Percentiles rank a stretch among this genome's conserved stretches.
Evolutionary conservation across 1,140 invertebrate genomes (phyloP).

Genomic region (Lasioglossum baleicum): DNA sequence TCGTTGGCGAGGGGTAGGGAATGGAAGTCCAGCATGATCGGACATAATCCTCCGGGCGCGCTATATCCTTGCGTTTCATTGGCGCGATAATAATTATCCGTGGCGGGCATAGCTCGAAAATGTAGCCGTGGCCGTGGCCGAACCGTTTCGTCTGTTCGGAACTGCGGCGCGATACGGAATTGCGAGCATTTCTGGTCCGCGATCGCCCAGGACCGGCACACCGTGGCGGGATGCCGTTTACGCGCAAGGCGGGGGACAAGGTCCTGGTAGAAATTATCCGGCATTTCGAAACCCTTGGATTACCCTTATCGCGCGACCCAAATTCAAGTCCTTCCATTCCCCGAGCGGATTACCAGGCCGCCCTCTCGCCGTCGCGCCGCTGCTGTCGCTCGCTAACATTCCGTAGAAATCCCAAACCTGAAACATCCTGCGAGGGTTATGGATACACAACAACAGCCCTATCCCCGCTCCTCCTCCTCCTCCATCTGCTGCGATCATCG

Average conservation of each 20-base stretch:
- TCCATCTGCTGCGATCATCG: neutral
- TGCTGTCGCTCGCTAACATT: constrained; percentile 41
- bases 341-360: constrained; percentile 46
- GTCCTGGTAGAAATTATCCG: constrained; percentile 62
- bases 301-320: constrained; percentile 60
- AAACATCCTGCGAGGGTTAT: constrained; percentile 57
- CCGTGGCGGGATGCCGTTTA: neutral
- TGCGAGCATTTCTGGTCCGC: constrained; percentile 33
- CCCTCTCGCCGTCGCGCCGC: constrained; percentile 6
- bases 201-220: constrained; percentile 9
- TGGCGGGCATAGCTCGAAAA: constrained; percentile 33
- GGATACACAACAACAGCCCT: constrained; percentile 33
- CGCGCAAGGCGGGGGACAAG: constrained; percentile 47
- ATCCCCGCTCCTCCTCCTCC: too few species aligned
- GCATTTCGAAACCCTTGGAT: constrained; percentile 61
- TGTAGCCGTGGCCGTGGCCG: neutral
- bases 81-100: constrained; percentile 56
- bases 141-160: constrained; percentile 44
- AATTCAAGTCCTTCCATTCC: constrained; percentile 52
- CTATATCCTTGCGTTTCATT: constrained; percentile 29
- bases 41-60: neutral
- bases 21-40: neutral
- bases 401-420: constrained; percentile 57
- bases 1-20: too few species aligned
- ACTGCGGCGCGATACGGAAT: constrained; percentile 39